Conservation (phyloP, 2,888 invertebrate genomes). For the Caenorhabditis panamensis region DNA sequence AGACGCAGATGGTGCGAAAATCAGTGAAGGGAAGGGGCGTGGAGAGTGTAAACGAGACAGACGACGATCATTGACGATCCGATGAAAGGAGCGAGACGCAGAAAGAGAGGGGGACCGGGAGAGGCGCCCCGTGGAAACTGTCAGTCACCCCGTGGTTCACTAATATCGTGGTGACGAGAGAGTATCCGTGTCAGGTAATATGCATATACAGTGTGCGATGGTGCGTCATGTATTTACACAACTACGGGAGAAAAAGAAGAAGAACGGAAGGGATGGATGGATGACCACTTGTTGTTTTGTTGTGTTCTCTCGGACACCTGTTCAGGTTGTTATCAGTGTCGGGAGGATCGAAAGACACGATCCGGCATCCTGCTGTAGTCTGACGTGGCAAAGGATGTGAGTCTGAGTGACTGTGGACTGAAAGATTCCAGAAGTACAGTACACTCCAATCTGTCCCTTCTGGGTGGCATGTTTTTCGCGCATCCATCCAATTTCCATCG, state of each 20-base stretch:
- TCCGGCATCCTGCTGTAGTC: not conserved
- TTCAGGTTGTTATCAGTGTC: slow-evolving; percentile 34
- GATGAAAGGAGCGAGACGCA: slow-evolving; percentile 31
- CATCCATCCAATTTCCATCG: too few relatives aligned
- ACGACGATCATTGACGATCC: slow-evolving; percentile 19
- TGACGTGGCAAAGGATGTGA: too few relatives aligned
- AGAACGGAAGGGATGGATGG: not conserved
- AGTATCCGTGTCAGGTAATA: slow-evolving; percentile 26
- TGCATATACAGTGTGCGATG: slow-evolving; percentile 30
- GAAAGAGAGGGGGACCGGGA: not conserved
- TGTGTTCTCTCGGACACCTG: slow-evolving; percentile 30
- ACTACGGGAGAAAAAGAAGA: slow-evolving; percentile 13
- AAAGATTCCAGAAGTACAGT: too few relatives aligned
- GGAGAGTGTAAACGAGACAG: slow-evolving; percentile 34
- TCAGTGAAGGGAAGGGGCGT: slow-evolving; percentile 19
- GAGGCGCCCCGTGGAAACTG: slow-evolving; percentile 36
- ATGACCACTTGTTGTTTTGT: slow-evolving; percentile 47
- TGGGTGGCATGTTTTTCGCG: slow-evolving; percentile 1
- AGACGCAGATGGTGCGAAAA: slow-evolving; percentile 36
- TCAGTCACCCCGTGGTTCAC: slow-evolving; percentile 27
- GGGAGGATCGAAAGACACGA: slow-evolving; percentile 7
- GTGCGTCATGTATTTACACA: slow-evolving; percentile 8
- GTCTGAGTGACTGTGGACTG: too few relatives aligned
- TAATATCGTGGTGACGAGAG: slow-evolving; percentile 31
- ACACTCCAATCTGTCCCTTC: too few relatives aligned